phyloP scores from a whole-genome alignment of 1,140 invertebrate species.

The Epicauta chinensis region DNA sequence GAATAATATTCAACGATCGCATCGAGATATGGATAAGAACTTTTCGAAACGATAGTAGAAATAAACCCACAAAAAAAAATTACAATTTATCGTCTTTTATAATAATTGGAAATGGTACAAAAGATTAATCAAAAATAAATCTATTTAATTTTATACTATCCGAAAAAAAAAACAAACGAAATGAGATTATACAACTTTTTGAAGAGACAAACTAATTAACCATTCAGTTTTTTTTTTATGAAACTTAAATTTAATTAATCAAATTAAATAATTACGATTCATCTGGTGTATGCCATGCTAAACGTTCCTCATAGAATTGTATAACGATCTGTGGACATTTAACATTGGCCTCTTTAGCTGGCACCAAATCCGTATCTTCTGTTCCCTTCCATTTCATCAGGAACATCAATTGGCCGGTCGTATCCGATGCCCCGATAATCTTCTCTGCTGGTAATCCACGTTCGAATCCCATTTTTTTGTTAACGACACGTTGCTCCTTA shows the following conservation, averaged over 20 bases:
- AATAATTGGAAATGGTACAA: too few species aligned
- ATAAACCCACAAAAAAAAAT: too few species aligned
- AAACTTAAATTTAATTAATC: too few species aligned
- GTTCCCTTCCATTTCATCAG: constrained; percentile 97
- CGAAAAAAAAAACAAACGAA: too few species aligned
- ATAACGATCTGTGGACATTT: constrained; percentile 95
- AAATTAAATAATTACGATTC: constrained; percentile 26
- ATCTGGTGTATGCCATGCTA: constrained; percentile 85
- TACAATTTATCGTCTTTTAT: too few species aligned
- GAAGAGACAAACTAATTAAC: too few species aligned
- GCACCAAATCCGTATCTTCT: constrained; percentile 91
- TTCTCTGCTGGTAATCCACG: constrained; percentile 85
- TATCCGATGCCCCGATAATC: constrained; percentile 94
- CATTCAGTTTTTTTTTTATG: too few species aligned
- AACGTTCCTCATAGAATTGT: constrained; percentile 90
- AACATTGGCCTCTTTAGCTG: constrained; percentile 84
- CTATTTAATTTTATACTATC: too few species aligned
- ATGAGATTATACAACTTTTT: too few species aligned
- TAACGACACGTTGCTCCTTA: constrained; percentile 17
- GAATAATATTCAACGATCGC: constrained; percentile 71
- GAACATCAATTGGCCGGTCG: constrained; percentile 92
- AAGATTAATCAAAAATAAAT: too few species aligned
- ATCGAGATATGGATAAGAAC: constrained; percentile 60
- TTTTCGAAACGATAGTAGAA: constrained; percentile 54
- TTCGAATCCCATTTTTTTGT: constrained; percentile 66